phyloP scores from a whole-genome alignment of 2,888 invertebrate genomes.

The Lampropteryx suffumata region DNA sequence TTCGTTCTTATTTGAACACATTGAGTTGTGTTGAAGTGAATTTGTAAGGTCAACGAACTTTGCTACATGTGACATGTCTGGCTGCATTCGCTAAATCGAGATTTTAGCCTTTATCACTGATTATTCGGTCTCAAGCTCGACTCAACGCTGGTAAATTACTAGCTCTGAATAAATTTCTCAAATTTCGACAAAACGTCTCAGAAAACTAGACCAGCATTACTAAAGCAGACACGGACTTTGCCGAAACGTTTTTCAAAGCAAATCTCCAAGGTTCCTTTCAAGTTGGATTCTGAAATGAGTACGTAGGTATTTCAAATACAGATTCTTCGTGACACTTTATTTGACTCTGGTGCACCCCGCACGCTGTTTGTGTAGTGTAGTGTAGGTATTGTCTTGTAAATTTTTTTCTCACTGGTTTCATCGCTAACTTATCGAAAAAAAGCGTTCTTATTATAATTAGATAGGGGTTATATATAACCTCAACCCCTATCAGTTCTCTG shows the following conservation, averaged over 20 bases:
- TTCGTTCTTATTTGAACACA: constrained; percentile 14
- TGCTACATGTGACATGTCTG: constrained; percentile 2
- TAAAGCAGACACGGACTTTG: constrained; percentile 23
- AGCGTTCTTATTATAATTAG: too few species aligned
- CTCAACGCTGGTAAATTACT: neutral
- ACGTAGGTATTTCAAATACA: too few species aligned
- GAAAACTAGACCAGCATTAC: constrained; percentile 12
- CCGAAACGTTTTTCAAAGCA: constrained; percentile 23
- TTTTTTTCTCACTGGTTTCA: too few species aligned
- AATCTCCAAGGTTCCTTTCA: constrained; percentile 21
- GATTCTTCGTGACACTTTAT: too few species aligned
- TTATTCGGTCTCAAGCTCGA: neutral
- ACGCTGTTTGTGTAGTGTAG: too few species aligned
- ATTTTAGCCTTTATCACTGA: neutral
- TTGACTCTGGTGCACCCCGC: too few species aligned
- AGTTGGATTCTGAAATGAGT: neutral
- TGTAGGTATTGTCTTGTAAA: too few species aligned
- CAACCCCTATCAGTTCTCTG: too few species aligned
- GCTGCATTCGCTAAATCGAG: neutral
- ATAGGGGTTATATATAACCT: too few species aligned
- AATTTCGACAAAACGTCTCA: constrained; percentile 4
- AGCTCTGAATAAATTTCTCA: constrained; percentile 1
- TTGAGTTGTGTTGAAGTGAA: constrained; percentile 10
- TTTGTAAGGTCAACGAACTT: constrained; percentile 15
- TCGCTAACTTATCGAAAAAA: too few species aligned